These are phyloP conservation scores for Tyto alba DNA, from an alignment of 2,113 vertebrate species.

Conservation along the genomic window DNA sequence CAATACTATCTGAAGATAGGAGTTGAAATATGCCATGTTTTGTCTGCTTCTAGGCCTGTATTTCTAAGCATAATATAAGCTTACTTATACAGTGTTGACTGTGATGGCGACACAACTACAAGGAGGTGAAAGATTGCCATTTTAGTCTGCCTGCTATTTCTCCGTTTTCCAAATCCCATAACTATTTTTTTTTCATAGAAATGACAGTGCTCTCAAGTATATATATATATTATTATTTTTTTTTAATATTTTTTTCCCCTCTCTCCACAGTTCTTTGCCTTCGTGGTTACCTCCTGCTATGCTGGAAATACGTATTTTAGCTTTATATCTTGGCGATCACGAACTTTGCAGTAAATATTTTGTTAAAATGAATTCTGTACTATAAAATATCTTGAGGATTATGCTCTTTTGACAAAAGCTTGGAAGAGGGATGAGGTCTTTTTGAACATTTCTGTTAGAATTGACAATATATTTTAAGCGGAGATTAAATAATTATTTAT, in stretches of 20 bases:
- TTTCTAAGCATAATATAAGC: neutral
- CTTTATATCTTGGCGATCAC: conserved; percentile 81
- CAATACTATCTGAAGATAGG: no score
- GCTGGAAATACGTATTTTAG: conserved; percentile 84
- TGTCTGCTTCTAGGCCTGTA: neutral
- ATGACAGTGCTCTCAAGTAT: neutral
- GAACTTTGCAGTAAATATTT: conserved; percentile 69
- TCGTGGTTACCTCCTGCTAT: conserved; percentile 86
- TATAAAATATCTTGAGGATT: conserved; percentile 36
- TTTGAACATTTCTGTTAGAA: conserved; percentile 38
- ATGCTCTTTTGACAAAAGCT: neutral
- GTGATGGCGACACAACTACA: fast-evolving
- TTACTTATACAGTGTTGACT: neutral
- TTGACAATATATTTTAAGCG: neutral
- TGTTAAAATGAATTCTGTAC: conserved; percentile 5
- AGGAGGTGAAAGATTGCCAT: neutral
- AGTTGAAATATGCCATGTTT: neutral
- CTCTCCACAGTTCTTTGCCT: conserved; percentile 85
- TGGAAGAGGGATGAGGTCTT: conserved; percentile 1
- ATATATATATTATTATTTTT: neutral
- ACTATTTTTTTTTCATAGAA: neutral
- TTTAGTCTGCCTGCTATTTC: neutral
- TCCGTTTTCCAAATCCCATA: neutral
- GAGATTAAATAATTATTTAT: conserved; percentile 34
- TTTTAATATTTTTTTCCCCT: neutral